These are phyloP conservation scores for Bombus balteatus DNA, from an alignment of 1,140 invertebrate species.

Conservation along the genomic window DNA sequence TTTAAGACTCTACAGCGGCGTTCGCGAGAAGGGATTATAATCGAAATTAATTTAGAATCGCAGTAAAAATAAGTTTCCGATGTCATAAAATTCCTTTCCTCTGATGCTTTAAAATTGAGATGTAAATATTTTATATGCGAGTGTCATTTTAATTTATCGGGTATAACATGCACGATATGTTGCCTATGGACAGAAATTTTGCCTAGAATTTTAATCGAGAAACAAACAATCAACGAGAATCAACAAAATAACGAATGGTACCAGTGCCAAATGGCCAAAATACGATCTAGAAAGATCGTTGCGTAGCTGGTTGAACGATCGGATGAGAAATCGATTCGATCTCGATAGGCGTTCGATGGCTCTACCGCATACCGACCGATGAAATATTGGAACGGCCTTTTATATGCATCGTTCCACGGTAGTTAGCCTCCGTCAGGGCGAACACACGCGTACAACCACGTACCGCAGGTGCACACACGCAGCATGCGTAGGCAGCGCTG, in stretches of 20 bases:
- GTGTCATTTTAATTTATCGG: too few species aligned
- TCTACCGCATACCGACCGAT: constrained; percentile 64
- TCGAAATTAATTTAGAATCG: too few species aligned
- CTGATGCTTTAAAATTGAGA: background rate
- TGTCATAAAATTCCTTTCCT: background rate
- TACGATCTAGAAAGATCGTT: constrained; percentile 46
- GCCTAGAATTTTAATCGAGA: too few species aligned
- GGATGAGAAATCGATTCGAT: constrained; percentile 64
- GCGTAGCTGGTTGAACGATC: constrained; percentile 33
- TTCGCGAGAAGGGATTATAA: too few species aligned
- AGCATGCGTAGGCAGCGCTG: constrained; percentile 71
- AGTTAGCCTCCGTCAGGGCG: constrained; percentile 61
- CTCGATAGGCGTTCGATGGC: constrained; percentile 54
- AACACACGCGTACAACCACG: background rate
- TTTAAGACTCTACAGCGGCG: background rate
- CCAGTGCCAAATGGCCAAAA: constrained; percentile 25
- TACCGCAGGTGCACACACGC: constrained; percentile 44
- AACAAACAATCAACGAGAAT: background rate
- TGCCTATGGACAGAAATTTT: too few species aligned
- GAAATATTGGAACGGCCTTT: constrained; percentile 73
- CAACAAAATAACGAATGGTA: background rate
- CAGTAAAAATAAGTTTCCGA: too few species aligned
- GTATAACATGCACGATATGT: too few species aligned
- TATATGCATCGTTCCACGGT: constrained; percentile 68
- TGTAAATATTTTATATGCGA: background rate